Evolutionary conservation across 2,888 invertebrate species (phyloP).

Genomic region (Dicycla oo): DNA sequence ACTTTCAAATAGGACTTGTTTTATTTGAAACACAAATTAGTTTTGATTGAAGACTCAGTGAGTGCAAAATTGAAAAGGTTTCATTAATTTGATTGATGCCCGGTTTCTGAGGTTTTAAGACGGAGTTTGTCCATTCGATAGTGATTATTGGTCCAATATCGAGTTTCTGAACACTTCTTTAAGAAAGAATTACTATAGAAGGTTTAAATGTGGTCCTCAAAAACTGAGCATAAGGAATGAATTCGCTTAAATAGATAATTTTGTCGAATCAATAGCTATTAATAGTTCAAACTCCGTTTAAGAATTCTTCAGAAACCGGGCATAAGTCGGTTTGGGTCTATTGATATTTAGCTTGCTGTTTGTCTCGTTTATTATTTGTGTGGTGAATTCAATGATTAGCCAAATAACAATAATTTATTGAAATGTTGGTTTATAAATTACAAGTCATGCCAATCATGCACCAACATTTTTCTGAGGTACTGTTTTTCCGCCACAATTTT

Average conservation of each 20-base stretch:
- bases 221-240: too few species aligned
- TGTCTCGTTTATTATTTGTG: conserved; percentile 1
- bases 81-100: conserved; percentile 37
- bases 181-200: too few species aligned
- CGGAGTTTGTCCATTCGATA: too few species aligned
- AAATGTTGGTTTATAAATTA: background rate
- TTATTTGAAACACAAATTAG: conserved; percentile 49
- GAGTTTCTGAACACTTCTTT: too few species aligned
- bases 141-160: too few species aligned
- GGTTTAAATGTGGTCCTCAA: too few species aligned
- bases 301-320: too few species aligned
- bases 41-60: conserved; percentile 40
- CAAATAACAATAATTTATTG: background rate
- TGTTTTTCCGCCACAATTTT: background rate
- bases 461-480: background rate
- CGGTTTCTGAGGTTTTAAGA: too few species aligned
- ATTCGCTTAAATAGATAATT: too few species aligned
- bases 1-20: conserved; percentile 30
- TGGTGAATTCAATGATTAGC: background rate
- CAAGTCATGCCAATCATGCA: too few species aligned
- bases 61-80: conserved; percentile 46
- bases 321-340: conserved; percentile 5
- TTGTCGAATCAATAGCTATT: too few species aligned
- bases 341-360: conserved; percentile 17
- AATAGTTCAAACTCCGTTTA: too few species aligned